Evolutionary conservation across 2,797 vertebrate genomes (phyloP).

Genomic region (Pseudochirops cupreus): DNA sequence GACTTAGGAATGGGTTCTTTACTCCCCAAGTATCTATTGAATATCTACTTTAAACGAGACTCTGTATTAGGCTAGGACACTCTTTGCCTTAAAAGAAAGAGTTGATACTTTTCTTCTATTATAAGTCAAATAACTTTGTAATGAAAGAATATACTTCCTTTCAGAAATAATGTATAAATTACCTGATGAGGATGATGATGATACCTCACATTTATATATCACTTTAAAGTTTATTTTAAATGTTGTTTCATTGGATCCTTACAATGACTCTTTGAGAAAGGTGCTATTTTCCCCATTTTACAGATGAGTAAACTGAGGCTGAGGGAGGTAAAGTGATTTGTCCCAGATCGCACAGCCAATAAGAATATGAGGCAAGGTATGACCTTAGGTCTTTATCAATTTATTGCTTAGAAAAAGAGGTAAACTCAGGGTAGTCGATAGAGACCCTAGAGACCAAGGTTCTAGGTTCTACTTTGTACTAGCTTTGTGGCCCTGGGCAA

Average conservation of each 20-base stretch:
- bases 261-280: background rate
- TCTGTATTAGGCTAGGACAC: background rate
- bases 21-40: background rate
- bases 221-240: background rate
- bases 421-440: background rate
- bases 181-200: background rate
- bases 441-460: background rate
- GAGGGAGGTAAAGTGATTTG: background rate
- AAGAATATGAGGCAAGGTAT: background rate
- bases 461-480: background rate
- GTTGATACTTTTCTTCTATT: background rate
- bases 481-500: background rate
- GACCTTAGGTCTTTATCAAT: background rate
- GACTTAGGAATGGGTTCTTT: background rate
- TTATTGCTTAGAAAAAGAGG: background rate
- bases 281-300: background rate
- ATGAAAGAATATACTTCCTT: background rate
- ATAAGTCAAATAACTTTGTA: background rate
- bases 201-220: background rate
- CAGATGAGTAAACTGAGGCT: background rate
- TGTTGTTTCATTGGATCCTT: background rate
- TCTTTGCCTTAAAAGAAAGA: background rate
- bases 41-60: background rate
- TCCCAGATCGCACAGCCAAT: background rate
- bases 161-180: background rate